Conservation (phyloP, 2,113 vertebrate genomes). For the Rhabdomys dilectus region DNA sequence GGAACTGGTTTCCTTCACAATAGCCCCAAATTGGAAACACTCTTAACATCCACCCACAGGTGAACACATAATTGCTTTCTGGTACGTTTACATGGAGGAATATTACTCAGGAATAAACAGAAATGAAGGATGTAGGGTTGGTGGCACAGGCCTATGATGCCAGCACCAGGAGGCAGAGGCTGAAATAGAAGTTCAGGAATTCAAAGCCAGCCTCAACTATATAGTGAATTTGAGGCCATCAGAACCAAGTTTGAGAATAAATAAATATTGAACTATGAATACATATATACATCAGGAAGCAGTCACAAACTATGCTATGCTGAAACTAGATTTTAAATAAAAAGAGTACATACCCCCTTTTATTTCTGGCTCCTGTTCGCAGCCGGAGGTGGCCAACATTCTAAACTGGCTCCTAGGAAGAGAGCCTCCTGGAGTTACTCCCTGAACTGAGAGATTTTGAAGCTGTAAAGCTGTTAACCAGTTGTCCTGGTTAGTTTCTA, state of each 20-base stretch:
- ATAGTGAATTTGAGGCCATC: neutral
- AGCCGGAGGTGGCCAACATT: neutral
- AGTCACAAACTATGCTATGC: neutral
- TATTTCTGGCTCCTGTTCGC: neutral
- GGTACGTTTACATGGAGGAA: neutral
- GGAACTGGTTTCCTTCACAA: neutral
- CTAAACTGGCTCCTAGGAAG: neutral
- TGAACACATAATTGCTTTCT: neutral
- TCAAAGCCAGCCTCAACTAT: neutral
- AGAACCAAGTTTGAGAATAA: neutral
- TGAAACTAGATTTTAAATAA: neutral
- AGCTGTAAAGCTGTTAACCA: neutral
- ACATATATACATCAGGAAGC: neutral
- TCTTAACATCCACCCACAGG: too few relatives aligned
- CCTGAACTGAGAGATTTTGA: neutral
- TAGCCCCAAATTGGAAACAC: neutral
- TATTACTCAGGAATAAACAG: neutral
- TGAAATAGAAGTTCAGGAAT: neutral
- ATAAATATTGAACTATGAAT: neutral
- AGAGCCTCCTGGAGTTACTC: neutral
- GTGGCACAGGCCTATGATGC: neutral
- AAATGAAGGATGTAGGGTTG: neutral
- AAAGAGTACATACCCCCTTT: neutral
- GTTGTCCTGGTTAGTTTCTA: neutral
- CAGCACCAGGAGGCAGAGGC: neutral